Evolutionary conservation across 1,140 invertebrate species (phyloP), one percentile per base, ranked within the genome.

Genomic region (Drosophila quadrilineata): DNA sequence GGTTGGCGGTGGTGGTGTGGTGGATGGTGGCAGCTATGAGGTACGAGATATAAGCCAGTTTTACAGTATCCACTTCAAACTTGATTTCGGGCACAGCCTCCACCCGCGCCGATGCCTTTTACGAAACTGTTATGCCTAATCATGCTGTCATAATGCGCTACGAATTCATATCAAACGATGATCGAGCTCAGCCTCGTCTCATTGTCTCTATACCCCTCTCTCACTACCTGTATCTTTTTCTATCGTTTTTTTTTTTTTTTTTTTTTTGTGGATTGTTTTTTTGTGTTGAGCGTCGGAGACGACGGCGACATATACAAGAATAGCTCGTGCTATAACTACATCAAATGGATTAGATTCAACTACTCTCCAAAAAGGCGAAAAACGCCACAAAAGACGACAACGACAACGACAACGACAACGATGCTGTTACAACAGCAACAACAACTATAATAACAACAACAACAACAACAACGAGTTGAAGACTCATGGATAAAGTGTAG

Each of bases 71-170:
- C 76, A 80, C 80, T 85, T 85, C 71, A 85, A 85, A 85, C 79
- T 85, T 75, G 79, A 85, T 85, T 85, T 85, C 70, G 65, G 64
- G 65, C n/a, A n/a, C 60, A 80, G 54, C 71, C 70, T 79, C 71
- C 80, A 75, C 80, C 80, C 71, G 63, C 71, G 69, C 33, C 33
- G 33, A 57, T 68, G 71, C 71, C 68, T 71, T 75, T 79, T 85
- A 82, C 77, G 79, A 85, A 85, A 82, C 82, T 88, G 86, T 85
- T 85, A 88, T 88, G 86, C 86, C 86, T 88, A 88, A 88, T 88
- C 87, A 88, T 88, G 86, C 87, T 88, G 87, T 88, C 87, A 88
- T 88, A 88, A 88, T 88, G 86, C 77, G 86, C 77, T 86, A 80
- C 80, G 82, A 86, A 86, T 86, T 86, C 82, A 79, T 85, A 86